These are phyloP conservation scores for Pithys albifrons DNA, from an alignment of 2,113 vertebrate species.

Conservation along the genomic window DNA sequence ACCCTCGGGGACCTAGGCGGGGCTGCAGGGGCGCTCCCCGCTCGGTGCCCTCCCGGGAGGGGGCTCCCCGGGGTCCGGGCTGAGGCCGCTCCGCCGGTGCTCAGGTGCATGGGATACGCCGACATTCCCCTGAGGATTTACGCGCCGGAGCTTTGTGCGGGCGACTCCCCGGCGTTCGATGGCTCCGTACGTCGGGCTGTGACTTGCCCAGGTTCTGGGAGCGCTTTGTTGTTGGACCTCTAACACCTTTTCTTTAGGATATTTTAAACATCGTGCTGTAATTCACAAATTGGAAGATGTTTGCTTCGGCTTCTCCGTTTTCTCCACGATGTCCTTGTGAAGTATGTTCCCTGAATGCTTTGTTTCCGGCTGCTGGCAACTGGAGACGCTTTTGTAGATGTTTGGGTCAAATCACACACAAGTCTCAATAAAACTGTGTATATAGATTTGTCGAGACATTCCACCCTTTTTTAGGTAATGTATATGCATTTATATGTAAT, in stretches of 20 bases:
- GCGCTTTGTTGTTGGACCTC: not conserved
- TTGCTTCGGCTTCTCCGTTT: not conserved
- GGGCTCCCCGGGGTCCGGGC: too few relatives aligned
- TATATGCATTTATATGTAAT: too few relatives aligned
- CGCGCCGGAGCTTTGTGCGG: accelerated
- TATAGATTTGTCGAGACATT: accelerated
- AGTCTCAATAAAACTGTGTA: accelerated
- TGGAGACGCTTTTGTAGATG: not conserved
- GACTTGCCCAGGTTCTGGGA: not conserved
- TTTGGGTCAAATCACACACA: accelerated
- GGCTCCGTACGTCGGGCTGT: accelerated
- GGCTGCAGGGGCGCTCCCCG: too few relatives aligned
- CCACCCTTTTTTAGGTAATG: accelerated
- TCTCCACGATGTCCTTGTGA: not conserved
- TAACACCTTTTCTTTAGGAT: accelerated
- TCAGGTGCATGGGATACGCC: accelerated
- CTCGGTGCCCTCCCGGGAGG: too few relatives aligned
- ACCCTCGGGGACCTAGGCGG: too few relatives aligned
- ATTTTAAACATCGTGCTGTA: accelerated
- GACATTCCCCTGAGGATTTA: accelerated
- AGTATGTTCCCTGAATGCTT: not conserved
- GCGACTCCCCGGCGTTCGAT: accelerated
- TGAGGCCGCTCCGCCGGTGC: accelerated
- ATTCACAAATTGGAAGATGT: accelerated
- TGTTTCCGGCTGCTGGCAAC: not conserved